phyloP scores from a whole-genome alignment of 2,888 invertebrate genomes.

The Ectropis crepuscularia region DNA sequence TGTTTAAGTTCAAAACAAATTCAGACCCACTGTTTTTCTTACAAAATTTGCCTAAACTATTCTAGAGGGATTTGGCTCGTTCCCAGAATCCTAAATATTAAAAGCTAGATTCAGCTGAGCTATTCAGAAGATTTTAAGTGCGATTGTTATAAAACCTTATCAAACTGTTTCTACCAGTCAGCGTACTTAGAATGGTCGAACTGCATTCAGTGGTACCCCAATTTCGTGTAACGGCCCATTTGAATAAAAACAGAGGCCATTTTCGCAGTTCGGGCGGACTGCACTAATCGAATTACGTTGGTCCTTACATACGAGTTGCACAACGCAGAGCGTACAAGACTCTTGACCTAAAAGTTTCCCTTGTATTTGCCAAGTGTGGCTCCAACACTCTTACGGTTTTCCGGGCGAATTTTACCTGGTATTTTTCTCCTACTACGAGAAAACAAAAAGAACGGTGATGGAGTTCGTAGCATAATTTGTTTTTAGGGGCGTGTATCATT shows the following conservation, averaged over 20 bases:
- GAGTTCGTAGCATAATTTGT: no score
- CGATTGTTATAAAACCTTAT: background rate
- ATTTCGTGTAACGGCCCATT: slow-evolving; percentile 27
- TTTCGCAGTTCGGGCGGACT: slow-evolving; percentile 15
- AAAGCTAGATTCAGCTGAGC: slow-evolving; percentile 2
- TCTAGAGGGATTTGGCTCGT: background rate
- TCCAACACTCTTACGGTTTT: slow-evolving; percentile 48
- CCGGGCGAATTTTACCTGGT: slow-evolving; percentile 37
- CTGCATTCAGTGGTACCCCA: slow-evolving; percentile 14
- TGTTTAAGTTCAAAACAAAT: background rate
- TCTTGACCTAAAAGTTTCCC: slow-evolving; percentile 61
- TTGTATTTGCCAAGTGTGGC: slow-evolving; percentile 56
- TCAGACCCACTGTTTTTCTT: background rate
- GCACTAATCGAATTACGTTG: slow-evolving; percentile 50
- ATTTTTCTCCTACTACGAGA: slow-evolving; percentile 17
- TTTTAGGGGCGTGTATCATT: no score
- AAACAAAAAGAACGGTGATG: no score
- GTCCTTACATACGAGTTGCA: slow-evolving; percentile 49
- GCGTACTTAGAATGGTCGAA: slow-evolving; percentile 7
- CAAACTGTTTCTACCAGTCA: slow-evolving; percentile 1
- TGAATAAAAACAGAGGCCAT: slow-evolving; percentile 28
- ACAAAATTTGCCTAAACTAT: background rate
- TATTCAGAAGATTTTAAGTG: slow-evolving; percentile 4
- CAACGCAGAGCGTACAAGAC: slow-evolving; percentile 44
- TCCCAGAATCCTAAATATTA: slow-evolving; percentile 6